Conservation (phyloP, 2,113 vertebrate genomes). For the Apteryx owenii region DNA sequence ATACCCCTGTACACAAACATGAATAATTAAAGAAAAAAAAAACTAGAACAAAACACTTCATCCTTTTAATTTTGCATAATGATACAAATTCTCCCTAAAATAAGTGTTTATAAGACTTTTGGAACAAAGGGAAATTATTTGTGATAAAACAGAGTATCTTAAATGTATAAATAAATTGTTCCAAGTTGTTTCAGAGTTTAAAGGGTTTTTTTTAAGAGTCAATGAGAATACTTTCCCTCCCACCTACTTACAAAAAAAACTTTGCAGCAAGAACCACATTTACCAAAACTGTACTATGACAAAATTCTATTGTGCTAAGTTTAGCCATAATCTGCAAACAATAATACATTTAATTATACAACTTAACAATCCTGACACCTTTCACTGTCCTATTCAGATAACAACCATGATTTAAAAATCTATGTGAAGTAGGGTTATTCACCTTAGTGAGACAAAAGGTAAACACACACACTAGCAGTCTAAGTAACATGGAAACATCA, state of each 20-base stretch:
- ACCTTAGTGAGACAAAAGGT: not conserved
- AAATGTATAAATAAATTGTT: not conserved
- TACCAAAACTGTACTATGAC: not conserved
- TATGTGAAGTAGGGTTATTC: not conserved
- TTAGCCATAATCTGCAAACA: not conserved
- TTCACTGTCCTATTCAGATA: not conserved
- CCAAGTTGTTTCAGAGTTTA: not conserved
- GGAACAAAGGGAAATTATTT: conserved; percentile 13
- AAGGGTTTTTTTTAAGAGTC: not conserved
- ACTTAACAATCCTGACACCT: not conserved
- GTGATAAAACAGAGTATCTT: not conserved
- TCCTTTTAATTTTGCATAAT: conserved; percentile 21
- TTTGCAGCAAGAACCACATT: not conserved
- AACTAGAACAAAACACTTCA: not conserved
- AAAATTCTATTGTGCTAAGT: not conserved
- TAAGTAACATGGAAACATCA: not conserved
- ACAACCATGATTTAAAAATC: not conserved
- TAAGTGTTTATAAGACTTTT: not conserved
- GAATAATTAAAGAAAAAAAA: not conserved
- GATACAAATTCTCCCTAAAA: not conserved
- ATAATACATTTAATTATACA: not conserved
- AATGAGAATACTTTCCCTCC: not conserved
- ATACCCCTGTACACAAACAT: not conserved
- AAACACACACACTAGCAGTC: not conserved
- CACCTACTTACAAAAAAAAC: not conserved